phyloP scores from a whole-genome alignment of 23 tunicate species.

The Ciona savignyi region DNA sequence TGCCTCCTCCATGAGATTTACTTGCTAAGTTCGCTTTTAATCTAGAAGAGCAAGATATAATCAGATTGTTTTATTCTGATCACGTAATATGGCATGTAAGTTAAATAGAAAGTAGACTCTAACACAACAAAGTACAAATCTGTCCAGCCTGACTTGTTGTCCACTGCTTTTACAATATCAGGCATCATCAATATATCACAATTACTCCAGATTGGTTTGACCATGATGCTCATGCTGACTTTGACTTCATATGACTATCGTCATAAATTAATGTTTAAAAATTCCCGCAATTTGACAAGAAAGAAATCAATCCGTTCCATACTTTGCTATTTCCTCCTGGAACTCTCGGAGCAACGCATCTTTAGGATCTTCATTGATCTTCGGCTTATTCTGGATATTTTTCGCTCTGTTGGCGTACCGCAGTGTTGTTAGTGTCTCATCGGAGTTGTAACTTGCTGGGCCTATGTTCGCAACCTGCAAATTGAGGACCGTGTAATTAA shows the following conservation, averaged over 20 bases:
- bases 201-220: too few species aligned
- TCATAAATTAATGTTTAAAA: not conserved
- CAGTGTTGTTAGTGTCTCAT: constrained; percentile 88
- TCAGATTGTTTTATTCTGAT: too few species aligned
- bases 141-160: too few species aligned
- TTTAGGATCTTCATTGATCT: constrained; percentile 98
- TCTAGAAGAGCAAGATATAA: too few species aligned
- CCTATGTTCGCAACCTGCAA: constrained; percentile 93
- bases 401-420: constrained; percentile 98
- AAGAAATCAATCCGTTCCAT: not conserved
- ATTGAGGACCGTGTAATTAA: not conserved
- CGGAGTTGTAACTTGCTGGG: constrained; percentile 95
- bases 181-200: too few species aligned
- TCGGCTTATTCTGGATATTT: constrained; percentile 90
- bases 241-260: too few species aligned
- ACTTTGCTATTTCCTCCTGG: constrained; percentile 98
- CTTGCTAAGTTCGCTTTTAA: constrained; percentile 49
- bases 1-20: constrained; percentile 13
- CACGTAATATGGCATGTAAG: too few species aligned
- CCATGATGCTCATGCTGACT: too few species aligned
- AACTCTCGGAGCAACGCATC: constrained; percentile 96
- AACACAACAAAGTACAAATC: too few species aligned
- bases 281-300: not conserved
- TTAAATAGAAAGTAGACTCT: too few species aligned
- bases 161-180: too few species aligned